Base-by-base conservation (phyloP, 1,140 invertebrate genomes). In the Rhagoletis zephyria region DNA sequence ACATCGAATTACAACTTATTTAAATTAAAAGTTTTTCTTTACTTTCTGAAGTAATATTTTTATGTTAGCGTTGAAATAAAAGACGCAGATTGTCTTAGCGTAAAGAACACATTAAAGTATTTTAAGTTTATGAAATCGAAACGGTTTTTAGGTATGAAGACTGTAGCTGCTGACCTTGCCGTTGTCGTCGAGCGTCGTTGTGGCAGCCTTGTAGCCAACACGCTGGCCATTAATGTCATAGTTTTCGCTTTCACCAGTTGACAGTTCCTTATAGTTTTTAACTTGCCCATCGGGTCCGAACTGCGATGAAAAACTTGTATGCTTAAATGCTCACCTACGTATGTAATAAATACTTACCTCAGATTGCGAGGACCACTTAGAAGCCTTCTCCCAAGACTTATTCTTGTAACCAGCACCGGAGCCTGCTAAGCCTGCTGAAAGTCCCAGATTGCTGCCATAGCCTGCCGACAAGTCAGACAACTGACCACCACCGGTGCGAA, bases 311-410 rank as follows among this genome's bases (percentile, higher is more conserved):
- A 30, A 9, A 45, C 74, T 16, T n/a, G 1, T 67, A 85, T 16
- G 19, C 1, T 67, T 9, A 70, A 61, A 14, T 56, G 12, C 14
- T 87, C 5, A 30, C 10, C 14, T 65, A 16, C 85, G 1, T 9
- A 5, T 74, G 14, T 65, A 7, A 56, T 10, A 63, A 63, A 63
- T 63, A 87, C 88, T 89, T 85, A 93, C 92, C 90, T 91, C 89
- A 10, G 91, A 91, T 85, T 92, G 90, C 67, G 91, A 92, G 5
- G 92, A 91, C 92, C 92, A 93, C 88, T 93, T 93, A 63, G 92
- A 93, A 63, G 92, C 91, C 74, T 92, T 93, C 90, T 93, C 91
- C 92, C 92, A 93, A 61, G 92, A 91, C 89, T 93, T 93, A 77
- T 90, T 90, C 88, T 91, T 91, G 70, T 89, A 93, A 87, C 88